Conservation (phyloP, 2,888 invertebrate genomes). For the Pterostichus madidus region DNA sequence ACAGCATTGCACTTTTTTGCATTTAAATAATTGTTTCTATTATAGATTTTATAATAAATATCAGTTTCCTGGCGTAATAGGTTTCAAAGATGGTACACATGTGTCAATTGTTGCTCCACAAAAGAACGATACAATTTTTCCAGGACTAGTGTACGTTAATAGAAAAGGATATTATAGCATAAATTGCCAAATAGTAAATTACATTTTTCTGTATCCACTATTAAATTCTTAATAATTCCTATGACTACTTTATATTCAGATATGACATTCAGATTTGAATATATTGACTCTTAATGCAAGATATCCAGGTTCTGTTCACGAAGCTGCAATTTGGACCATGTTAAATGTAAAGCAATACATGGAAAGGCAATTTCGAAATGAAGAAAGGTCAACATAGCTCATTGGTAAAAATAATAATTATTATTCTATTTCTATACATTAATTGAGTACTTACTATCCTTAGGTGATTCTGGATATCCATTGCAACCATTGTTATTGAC, state of each 20-base stretch:
- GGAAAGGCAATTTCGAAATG: too few species aligned
- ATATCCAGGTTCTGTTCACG: constrained; percentile 71
- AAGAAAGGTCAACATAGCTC: too few species aligned
- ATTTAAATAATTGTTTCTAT: too few species aligned
- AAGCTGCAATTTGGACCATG: constrained; percentile 71
- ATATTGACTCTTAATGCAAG: constrained; percentile 70
- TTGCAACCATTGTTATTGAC: constrained; percentile 70
- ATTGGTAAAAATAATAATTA: too few species aligned
- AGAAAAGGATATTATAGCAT: constrained; percentile 60
- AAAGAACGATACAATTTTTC: constrained; percentile 43
- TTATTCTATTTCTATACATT: too few species aligned
- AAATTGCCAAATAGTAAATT: constrained; percentile 62
- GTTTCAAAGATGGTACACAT: constrained; percentile 66
- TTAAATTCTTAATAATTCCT: background rate
- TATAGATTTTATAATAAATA: too few species aligned
- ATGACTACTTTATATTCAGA: constrained; percentile 67
- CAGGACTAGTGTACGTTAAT: constrained; percentile 62
- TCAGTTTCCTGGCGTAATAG: too few species aligned
- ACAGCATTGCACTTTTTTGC: too few species aligned
- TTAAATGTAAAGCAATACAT: too few species aligned
- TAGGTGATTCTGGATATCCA: constrained; percentile 71
- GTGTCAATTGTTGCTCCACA: constrained; percentile 64
- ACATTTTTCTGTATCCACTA: background rate
- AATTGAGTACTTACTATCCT: too few species aligned
- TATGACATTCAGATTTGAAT: constrained; percentile 69